phyloP scores from a whole-genome alignment of 2,113 vertebrate genomes.

The Pipa parva region DNA sequence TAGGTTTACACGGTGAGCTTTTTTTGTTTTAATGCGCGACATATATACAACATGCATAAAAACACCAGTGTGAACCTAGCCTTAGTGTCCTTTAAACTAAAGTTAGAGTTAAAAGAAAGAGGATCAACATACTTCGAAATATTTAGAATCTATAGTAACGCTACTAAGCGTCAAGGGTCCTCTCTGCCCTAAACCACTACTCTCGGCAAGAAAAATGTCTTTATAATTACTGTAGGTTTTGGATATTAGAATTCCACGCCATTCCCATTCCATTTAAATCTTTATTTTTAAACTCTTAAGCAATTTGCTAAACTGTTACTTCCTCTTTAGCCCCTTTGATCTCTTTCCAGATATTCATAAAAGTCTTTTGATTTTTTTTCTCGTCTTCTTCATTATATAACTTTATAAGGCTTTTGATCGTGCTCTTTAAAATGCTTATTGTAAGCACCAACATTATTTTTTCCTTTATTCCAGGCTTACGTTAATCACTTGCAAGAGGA shows the following conservation, averaged over 20 bases:
- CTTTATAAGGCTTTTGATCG: slow-evolving; percentile 4
- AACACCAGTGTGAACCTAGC: too few species aligned
- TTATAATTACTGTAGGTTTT: neutral
- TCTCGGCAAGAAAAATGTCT: neutral
- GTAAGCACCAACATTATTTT: neutral
- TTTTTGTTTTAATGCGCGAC: too few species aligned
- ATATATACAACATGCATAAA: too few species aligned
- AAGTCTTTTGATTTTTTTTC: neutral
- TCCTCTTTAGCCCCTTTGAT: neutral
- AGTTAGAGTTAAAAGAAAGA: too few species aligned
- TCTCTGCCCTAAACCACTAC: neutral
- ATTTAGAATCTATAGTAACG: too few species aligned
- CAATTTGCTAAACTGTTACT: slow-evolving; percentile 26
- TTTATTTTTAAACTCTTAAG: slow-evolving; percentile 3
- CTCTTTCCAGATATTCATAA: neutral
- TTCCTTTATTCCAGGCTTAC: neutral
- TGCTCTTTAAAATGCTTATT: neutral
- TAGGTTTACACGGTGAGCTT: too few species aligned
- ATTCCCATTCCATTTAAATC: slow-evolving; percentile 11
- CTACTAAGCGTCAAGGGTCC: too few species aligned
- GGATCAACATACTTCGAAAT: too few species aligned
- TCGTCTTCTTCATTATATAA: neutral
- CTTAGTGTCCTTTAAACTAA: too few species aligned
- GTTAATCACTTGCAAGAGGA: neutral
- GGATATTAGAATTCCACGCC: neutral